A percentile compares a stretch with the other conserved stretches of the same genome.
These are phyloP conservation scores for Cichlasoma orientale DNA, from an alignment of 2,797 vertebrate species.

Conservation along the genomic window DNA sequence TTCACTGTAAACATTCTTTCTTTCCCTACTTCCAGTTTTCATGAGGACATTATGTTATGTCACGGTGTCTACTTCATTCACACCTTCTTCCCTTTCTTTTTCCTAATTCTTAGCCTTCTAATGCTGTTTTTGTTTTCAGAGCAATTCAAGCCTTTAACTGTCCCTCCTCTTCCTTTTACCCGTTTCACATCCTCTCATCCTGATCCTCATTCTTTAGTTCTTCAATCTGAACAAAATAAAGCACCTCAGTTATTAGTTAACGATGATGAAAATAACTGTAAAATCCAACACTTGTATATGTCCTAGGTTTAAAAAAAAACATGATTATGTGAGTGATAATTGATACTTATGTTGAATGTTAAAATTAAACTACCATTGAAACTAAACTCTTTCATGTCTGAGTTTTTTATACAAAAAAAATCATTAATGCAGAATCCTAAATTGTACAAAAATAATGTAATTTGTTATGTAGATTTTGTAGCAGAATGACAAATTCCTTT, in stretches of 20 bases:
- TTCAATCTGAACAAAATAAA: slow-evolving; percentile 44
- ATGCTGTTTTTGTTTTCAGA: not conserved
- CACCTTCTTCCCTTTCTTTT: not conserved
- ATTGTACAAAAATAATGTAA: no score
- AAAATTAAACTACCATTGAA: slow-evolving; percentile 83
- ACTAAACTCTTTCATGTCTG: slow-evolving; percentile 42
- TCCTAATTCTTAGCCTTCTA: not conserved
- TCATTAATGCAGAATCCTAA: not conserved
- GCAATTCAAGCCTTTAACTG: not conserved
- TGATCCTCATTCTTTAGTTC: not conserved
- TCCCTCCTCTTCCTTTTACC: not conserved
- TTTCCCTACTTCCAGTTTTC: not conserved
- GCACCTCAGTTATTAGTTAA: slow-evolving; percentile 38
- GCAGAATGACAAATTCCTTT: no score
- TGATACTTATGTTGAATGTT: slow-evolving; percentile 82
- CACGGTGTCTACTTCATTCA: not conserved
- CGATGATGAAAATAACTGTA: slow-evolving; percentile 33
- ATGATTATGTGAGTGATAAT: slow-evolving; percentile 74
- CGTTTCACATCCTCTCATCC: not conserved
- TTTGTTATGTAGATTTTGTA: no score
- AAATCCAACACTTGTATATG: slow-evolving; percentile 44
- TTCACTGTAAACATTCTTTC: not conserved
- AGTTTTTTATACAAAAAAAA: slow-evolving; percentile 20
- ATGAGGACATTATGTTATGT: not conserved
- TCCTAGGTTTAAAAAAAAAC: slow-evolving; percentile 62